Conservation (phyloP, 2,113 vertebrate genomes). For the Tringa solitaria region DNA sequence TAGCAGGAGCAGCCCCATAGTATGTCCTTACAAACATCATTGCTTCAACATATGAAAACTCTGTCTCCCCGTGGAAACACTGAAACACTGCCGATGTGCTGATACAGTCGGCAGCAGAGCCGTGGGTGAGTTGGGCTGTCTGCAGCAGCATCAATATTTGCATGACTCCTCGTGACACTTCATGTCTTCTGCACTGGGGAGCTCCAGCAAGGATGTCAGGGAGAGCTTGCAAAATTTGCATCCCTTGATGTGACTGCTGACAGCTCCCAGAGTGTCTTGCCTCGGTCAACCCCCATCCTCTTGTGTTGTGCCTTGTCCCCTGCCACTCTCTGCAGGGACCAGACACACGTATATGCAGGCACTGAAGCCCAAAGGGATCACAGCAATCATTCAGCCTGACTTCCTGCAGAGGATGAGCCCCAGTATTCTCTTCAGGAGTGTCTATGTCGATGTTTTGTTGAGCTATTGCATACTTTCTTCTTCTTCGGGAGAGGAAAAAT, state of each 20-base stretch:
- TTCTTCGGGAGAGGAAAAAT: no score
- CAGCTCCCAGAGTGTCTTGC: not conserved
- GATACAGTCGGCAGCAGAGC: not conserved
- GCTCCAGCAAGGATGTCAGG: not conserved
- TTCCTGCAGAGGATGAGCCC: not conserved
- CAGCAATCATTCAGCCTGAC: not conserved
- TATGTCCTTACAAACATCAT: not conserved
- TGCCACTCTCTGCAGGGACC: not conserved
- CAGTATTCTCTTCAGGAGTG: not conserved
- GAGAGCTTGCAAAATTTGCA: not conserved
- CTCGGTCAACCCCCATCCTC: not conserved
- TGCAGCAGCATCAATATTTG: not conserved
- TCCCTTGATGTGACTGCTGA: not conserved
- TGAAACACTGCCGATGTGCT: no score
- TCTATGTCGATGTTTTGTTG: not conserved
- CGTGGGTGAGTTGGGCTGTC: not conserved
- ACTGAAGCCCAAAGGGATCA: not conserved
- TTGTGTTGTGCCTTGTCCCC: not conserved
- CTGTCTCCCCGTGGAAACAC: fast-evolving
- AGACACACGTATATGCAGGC: not conserved
- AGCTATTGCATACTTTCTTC: not conserved
- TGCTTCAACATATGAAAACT: not conserved
- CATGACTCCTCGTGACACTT: not conserved
- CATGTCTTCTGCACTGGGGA: not conserved
- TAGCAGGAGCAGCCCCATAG: fast-evolving